Evolutionary conservation across 1,140 invertebrate species (phyloP).

Genomic region (Dendroctonus ponderosae): DNA sequence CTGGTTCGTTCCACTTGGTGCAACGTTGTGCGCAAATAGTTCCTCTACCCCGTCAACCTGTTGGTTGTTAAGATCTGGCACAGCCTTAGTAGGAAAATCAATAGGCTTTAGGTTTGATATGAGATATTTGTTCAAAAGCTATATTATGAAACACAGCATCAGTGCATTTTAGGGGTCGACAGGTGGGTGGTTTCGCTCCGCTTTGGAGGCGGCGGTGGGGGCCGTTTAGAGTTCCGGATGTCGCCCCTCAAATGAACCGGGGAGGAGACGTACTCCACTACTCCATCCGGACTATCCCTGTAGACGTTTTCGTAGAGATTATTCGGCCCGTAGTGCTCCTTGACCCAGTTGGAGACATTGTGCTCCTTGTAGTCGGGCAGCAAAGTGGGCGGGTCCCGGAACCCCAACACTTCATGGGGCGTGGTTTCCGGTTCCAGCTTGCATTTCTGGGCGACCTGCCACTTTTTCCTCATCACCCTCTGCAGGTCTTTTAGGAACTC

Average conservation of each 20-base stretch:
- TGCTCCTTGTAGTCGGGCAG: constrained; percentile 74
- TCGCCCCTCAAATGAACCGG: constrained; percentile 43
- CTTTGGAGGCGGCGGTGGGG: constrained; percentile 76
- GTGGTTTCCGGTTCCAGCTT: constrained; percentile 80
- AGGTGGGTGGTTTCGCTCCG: constrained; percentile 76
- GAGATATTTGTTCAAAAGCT: constrained; percentile 31
- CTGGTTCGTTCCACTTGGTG: too few relatives aligned
- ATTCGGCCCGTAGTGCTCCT: constrained; percentile 76
- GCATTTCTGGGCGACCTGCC: constrained; percentile 91
- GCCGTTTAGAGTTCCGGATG: constrained; percentile 45
- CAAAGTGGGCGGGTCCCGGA: constrained; percentile 70
- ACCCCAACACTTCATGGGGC: constrained; percentile 87
- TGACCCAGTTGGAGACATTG: constrained; percentile 86
- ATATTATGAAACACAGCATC: constrained; percentile 41
- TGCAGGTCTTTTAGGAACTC: constrained; percentile 86
- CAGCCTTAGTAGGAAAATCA: too few relatives aligned
- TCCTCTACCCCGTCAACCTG: too few relatives aligned
- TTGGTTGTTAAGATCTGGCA: too few relatives aligned
- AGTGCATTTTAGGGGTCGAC: constrained; percentile 52
- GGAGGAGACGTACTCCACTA: constrained; percentile 53
- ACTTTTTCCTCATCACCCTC: constrained; percentile 89
- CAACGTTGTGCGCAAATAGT: too few relatives aligned
- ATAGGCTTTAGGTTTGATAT: constrained; percentile 12
- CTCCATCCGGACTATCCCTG: constrained; percentile 49
- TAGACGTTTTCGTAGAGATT: constrained; percentile 64